Base-by-base conservation (phyloP, 2,797 vertebrate species). In the Corythornis leucogaster region DNA sequence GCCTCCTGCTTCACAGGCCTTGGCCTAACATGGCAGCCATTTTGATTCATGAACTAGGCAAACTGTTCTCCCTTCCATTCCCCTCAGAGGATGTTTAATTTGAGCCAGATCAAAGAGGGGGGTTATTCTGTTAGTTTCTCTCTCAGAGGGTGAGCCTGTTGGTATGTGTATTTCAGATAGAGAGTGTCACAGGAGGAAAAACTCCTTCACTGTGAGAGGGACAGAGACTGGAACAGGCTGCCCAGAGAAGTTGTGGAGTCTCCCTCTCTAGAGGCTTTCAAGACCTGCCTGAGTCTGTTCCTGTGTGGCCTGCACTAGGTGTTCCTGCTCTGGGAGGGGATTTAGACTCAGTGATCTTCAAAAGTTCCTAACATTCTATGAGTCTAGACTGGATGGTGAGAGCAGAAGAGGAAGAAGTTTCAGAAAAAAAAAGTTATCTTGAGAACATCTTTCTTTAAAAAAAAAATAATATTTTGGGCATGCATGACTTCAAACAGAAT, bases 41-140 rank as follows among this genome's bases (percentile, higher is more conserved):
- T 68, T 62, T 40, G 30, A 18, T 38, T 28, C 5, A 18, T 8
- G 11, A 46, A 33, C 30, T 1, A 2, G 35, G 33, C 25, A 35
- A 64, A 17, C 7, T 0, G 3, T 18, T 19, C 13, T 19, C 17
- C 13, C 21, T 50, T 55, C 69, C 3, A 0, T 48, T 24, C 15
- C 48, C 26, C 58, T 33, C 40, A 25, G 5, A 16, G n/a, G 24
- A 19, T 4, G 8, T 38, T 38, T 38, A 38, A 14, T 38, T 38
- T 38, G 33, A 81, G 19, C 3, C n/a, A 64, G 69, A 85, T n/a
- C 16, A 82, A 78, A 94, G 12, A 71, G 35, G 1, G 0, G 6
- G 13, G 62, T 53, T 68, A 25, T 68, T 64, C 57, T 54, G 10
- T 31, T 81, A 79, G 45, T 45, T 58, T 64, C 54, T 35, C 6